Conservation (phyloP, 37 sponge, comb jelly and placozoan species). For the Eunapius fragilis region DNA sequence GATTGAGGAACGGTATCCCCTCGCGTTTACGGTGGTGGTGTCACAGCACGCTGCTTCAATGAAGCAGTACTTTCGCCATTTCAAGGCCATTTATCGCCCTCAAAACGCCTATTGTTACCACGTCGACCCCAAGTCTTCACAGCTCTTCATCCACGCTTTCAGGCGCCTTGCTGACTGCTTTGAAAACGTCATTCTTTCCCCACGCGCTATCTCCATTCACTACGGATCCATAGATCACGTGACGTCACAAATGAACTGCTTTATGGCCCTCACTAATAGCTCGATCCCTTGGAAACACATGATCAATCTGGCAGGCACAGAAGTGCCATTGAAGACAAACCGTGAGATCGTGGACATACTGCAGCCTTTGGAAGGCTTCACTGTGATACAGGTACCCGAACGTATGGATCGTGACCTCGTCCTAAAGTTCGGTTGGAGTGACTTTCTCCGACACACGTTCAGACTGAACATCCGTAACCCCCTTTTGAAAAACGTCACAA, state of each 20-base stretch:
- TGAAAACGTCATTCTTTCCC: slow-evolving; percentile 7
- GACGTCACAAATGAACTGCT: not conserved
- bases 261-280: not conserved
- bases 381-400: not conserved
- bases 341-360: slow-evolving; percentile 50
- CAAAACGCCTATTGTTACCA: slow-evolving; percentile 43
- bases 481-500: not conserved
- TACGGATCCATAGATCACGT: not conserved
- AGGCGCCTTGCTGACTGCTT: slow-evolving; percentile 14
- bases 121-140: slow-evolving; percentile 11
- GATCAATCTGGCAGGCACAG: slow-evolving; percentile 61
- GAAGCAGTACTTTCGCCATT: slow-evolving; percentile 16
- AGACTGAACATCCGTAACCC: not conserved
- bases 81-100: slow-evolving; percentile 36
- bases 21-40: slow-evolving; percentile 22
- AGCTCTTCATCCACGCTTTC: not conserved
- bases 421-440: not conserved
- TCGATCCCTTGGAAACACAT: slow-evolving; percentile 50
- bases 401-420: not conserved
- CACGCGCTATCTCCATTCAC: not conserved
- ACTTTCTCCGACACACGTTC: not conserved
- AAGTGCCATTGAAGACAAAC: slow-evolving; percentile 57
- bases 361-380: slow-evolving; percentile 15
- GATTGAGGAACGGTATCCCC: slow-evolving; percentile 15
- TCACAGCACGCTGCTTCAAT: not conserved